Evolutionary conservation across 2,113 vertebrate species (phyloP), one percentile per base, ranked within the genome.

Genomic region (Chinchilla lanigera): DNA sequence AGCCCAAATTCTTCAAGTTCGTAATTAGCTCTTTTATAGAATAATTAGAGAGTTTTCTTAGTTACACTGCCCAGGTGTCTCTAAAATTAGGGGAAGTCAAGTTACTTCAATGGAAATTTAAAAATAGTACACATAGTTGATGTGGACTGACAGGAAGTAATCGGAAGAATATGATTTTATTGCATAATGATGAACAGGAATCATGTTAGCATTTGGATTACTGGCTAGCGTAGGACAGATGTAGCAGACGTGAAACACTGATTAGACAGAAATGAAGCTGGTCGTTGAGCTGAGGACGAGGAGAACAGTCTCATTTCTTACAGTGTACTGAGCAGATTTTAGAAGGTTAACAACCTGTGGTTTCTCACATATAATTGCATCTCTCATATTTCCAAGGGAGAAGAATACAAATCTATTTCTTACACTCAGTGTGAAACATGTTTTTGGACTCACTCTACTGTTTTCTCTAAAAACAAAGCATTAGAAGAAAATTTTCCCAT

Each of bases 181-280:
- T 87, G 17, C 65, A 52, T 90, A 84, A 93, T 95, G 88, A 86
- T 77, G 65, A 92, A 38, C n/a, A 87, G 96, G 92, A 60, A 24
- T 75, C 8, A 44, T 67, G 63, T 92, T 60, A 93, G 47, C 19
- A 41, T 89, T 96, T 89, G 38, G 26, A 80, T 67, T 19, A 28
- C 88, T 92, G 83, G 60, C 4, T n/a, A 58, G 2, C 12, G 30
- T 30, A 60, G 26, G 63, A 1, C 0, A 86, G 60, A 82, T 33
- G 41, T 61, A 93, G 69, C 81, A 61, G 58, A 81, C 44, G 24
- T 2, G 20, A 41, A 89, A 20, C 13, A 35, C 38, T 89, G 69
- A 47, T 50, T 84, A 20, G 89, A 88, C 28, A 92, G 50, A 90
- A 97, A 96, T 61, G n/a, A 80, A 92, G 24, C 58, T 90, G 28